Base-by-base conservation (phyloP, 2,888 invertebrate genomes). In the Chironomus riparius region DNA sequence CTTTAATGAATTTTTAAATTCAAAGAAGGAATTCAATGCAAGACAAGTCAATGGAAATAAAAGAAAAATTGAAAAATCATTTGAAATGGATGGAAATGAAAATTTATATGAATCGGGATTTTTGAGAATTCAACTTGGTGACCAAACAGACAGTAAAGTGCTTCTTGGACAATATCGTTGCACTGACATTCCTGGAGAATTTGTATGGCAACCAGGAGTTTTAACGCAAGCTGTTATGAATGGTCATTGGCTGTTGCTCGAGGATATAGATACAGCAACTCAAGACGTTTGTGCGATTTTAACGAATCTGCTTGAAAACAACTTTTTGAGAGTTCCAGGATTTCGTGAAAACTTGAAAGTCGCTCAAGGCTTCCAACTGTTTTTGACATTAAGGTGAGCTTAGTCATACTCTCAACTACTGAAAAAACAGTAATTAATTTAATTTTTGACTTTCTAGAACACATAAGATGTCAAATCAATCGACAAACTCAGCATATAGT, bases 151-250 rank as follows among this genome's bases (percentile, higher is more conserved):
- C 82, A 93, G 96, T 74, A 94, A 97, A 84, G 94, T 95, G 88
- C 84, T 99, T 74, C 85, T 99, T 7, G 99, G 99, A 0, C 84
- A 84, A 78, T 84, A 84, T 79, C 88, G 93, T 79, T 98, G 98
- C 81, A 97, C 98, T 0, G 97, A 98, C 82, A 88, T 97, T 70
- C 98, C 98, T 0, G 99, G 99, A 13, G 96, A 99, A 84, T 99
- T 99, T 86, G 85, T 95, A 21, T 99, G 98, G 98, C 89, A 93
- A 79, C 92, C 97, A 2, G 98, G 98, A n/a, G 92, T 95, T 71
- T 84, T 98, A 76, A 95, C 97, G 3, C 93, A 89, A 88, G 95
- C 95, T 71, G 93, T 95, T 4, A 86, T 89, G 80, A 87, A 91
- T 80, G 96, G 96, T 0, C 89, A 92, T 80, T 98, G 98, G 97